phyloP scores from a whole-genome alignment of 2,797 vertebrate genomes.

The Periparus ater region DNA sequence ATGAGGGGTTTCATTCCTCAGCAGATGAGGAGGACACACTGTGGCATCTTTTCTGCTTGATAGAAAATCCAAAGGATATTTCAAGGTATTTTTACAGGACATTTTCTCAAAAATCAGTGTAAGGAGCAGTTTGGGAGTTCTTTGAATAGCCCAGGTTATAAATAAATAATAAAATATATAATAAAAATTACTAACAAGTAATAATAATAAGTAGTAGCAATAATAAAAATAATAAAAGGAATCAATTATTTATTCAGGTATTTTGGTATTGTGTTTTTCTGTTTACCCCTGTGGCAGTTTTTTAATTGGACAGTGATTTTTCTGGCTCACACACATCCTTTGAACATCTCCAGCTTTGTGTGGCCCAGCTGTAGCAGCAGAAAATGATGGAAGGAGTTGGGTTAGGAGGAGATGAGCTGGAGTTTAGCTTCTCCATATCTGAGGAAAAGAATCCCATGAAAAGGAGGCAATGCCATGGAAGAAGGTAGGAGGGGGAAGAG shows the following conservation, averaged over 20 bases:
- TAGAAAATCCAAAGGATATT: not conserved
- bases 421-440: not conserved
- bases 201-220: no score
- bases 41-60: accelerated
- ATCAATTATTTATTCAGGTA: not conserved
- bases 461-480: not conserved
- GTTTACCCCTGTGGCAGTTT: not conserved
- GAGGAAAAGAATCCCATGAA: not conserved
- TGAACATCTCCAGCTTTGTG: not conserved
- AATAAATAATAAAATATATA: no score
- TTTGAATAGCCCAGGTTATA: not conserved
- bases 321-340: not conserved
- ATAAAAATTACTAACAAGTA: no score
- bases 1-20: not conserved
- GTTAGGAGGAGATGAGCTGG: not conserved
- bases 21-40: not conserved
- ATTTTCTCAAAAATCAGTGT: not conserved
- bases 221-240: no score
- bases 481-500: not conserved
- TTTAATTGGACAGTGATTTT: not conserved
- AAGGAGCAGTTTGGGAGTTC: not conserved
- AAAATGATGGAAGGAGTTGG: not conserved
- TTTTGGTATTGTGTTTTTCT: not conserved
- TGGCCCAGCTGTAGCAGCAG: not conserved
- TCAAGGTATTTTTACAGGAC: not conserved